Base-by-base conservation (phyloP, 1,140 invertebrate genomes). In the Polyergus mexicanus region DNA sequence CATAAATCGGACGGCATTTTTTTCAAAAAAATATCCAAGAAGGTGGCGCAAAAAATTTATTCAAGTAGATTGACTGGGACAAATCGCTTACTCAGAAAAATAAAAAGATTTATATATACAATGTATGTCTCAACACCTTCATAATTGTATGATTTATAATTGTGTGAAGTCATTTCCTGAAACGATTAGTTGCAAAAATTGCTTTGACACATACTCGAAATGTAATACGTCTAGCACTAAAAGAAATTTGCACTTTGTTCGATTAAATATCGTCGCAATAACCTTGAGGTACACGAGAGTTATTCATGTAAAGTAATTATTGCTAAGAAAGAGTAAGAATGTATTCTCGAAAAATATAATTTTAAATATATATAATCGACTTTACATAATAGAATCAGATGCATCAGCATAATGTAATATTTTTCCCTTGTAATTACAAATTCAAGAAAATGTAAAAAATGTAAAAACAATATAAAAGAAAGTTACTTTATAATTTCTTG, bases 241-340 rank as follows among this genome's bases (percentile, higher is more conserved):
- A 77, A 47, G 56, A 2, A 62, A 35, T 32, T 44, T 65, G 38
- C 41, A 77, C 38, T 77, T 77, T 44, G 22, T 28, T 11, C 19
- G 3, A 47, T 76, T 62, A 63, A 77, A 10, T 62, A 10, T 32
- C 25, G 1, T 51, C 16, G 1, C n/a, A 10, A 58, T 22, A 22
- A 22, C 35, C 8, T 60, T 41, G 22, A 22, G 41, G 4, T n/a
- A 58, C 3, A 32, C 56, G 32, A 74, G 32, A 75, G 10, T 6
- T 74, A 22, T 16, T 16, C 25, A 25, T 7, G 16, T 38, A 35
- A 32, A 54, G 0, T 56, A 54, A 10, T 75, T 56, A 5, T 56
- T 58, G 5, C 1, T 0, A 74, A 51, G 4, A 19, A 16, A 16
- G 19, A 0, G 5, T 51, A 51, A 51, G 5, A 19, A 51, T 0